A percentile compares a stretch with the other conserved stretches of the same genome.
These are phyloP conservation scores for Aspidiotus rigidus DNA, from an alignment of 2,888 invertebrate species.

Conservation along the genomic window DNA sequence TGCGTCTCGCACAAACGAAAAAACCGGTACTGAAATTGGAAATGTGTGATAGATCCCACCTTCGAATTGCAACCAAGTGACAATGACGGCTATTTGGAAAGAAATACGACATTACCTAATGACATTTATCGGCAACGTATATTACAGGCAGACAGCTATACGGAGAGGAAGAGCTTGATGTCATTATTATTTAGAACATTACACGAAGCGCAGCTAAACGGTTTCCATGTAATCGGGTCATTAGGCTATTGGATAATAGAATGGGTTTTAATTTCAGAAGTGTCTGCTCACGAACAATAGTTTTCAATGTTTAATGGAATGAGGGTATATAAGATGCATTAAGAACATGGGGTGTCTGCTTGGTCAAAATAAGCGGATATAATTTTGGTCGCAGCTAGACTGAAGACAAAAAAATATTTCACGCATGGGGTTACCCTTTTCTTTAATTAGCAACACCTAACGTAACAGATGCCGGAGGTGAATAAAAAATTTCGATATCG, in stretches of 20 bases:
- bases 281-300: conserved; percentile 16
- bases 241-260: conserved; percentile 22
- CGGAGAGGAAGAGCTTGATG: conserved; percentile 12
- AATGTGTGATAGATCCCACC: conserved; percentile 20
- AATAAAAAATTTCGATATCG: conserved; percentile 15
- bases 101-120: conserved; percentile 21
- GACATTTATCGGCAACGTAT: conserved; percentile 16
- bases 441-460: conserved; percentile 25
- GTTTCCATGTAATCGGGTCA: conserved; percentile 19
- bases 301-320: conserved; percentile 12
- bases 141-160: conserved; percentile 10
- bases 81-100: conserved; percentile 24
- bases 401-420: conserved; percentile 23
- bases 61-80: conserved; percentile 25
- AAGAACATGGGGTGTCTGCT: conserved; percentile 27
- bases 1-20: not conserved
- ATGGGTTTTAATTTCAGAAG: conserved; percentile 16
- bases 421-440: conserved; percentile 8
- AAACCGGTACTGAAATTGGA: conserved; percentile 6
- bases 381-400: conserved; percentile 22
- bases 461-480: conserved; percentile 23
- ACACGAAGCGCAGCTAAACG: conserved; percentile 20
- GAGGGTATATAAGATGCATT: conserved; percentile 7
- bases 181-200: conserved; percentile 26
- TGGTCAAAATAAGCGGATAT: conserved; percentile 9